phyloP scores from a whole-genome alignment of 2,113 vertebrate species.

The Leiothrix lutea region DNA sequence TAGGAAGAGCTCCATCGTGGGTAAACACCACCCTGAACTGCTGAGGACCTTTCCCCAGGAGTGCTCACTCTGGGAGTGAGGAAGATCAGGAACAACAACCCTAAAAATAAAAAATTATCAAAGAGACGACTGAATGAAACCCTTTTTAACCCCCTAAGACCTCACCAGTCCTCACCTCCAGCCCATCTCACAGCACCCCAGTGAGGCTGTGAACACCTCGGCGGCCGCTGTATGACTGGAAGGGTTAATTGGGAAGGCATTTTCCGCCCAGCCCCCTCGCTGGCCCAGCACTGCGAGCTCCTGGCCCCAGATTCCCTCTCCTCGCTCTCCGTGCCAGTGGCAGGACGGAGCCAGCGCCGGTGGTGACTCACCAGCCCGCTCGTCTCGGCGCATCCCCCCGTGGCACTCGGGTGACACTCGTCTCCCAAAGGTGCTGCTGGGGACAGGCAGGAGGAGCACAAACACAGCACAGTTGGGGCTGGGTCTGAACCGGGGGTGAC shows the following conservation, averaged over 20 bases:
- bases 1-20: not conserved
- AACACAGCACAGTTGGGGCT: rapidly evolving
- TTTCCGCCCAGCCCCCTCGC: not conserved
- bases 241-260: not conserved
- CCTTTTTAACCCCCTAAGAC: not conserved
- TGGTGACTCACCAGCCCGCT: not conserved
- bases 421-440: not conserved
- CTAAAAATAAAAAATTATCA: not conserved
- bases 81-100: not conserved
- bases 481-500: not conserved
- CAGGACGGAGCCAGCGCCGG: not conserved
- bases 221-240: not conserved
- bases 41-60: not conserved
- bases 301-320: not conserved
- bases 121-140: not conserved
- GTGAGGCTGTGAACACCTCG: not conserved
- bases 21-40: not conserved
- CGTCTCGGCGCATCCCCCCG: not conserved
- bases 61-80: not conserved
- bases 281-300: not conserved
- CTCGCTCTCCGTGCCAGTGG: not conserved
- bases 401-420: not conserved
- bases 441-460: not conserved
- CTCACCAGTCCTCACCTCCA: not conserved
- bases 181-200: not conserved